Evolutionary conservation across 1,140 invertebrate species (phyloP).

Genomic region (Pogonus chalceus): DNA sequence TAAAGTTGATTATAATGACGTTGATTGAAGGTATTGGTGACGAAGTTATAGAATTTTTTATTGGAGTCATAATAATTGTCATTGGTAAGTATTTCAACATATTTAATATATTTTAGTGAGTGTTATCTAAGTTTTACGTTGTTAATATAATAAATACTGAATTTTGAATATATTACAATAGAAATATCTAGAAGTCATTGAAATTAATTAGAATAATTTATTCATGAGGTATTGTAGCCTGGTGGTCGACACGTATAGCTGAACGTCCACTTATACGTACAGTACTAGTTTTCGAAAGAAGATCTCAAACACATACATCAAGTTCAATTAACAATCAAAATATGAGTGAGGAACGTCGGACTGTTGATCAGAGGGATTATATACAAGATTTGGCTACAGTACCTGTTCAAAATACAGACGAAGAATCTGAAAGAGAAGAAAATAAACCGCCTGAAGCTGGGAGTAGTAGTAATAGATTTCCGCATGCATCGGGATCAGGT

Average conservation of each 20-base stretch:
- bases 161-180: too few relatives aligned
- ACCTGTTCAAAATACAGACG: not conserved
- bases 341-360: not conserved
- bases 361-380: not conserved
- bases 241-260: conserved; percentile 41
- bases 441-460: conserved; percentile 12
- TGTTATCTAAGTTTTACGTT: not conserved
- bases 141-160: not conserved
- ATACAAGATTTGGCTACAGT: not conserved
- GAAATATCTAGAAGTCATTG: conserved; percentile 25
- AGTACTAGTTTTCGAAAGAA: conserved; percentile 40
- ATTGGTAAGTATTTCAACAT: conserved; percentile 34
- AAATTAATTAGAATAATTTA: conserved; percentile 26
- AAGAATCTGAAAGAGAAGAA: conserved; percentile 6
- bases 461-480: conserved; percentile 8
- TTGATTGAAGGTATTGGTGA: conserved; percentile 72
- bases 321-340: not conserved
- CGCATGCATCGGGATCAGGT: not conserved
- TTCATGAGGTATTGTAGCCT: conserved; percentile 30
- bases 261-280: conserved; percentile 42
- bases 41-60: conserved; percentile 66
- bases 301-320: not conserved
- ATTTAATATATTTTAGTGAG: not conserved
- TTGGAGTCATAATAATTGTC: conserved; percentile 46
- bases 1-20: too few relatives aligned